These are phyloP conservation scores for Trichogramma dendrolimi DNA, from an alignment of 2,888 invertebrate species.

Conservation along the genomic window DNA sequence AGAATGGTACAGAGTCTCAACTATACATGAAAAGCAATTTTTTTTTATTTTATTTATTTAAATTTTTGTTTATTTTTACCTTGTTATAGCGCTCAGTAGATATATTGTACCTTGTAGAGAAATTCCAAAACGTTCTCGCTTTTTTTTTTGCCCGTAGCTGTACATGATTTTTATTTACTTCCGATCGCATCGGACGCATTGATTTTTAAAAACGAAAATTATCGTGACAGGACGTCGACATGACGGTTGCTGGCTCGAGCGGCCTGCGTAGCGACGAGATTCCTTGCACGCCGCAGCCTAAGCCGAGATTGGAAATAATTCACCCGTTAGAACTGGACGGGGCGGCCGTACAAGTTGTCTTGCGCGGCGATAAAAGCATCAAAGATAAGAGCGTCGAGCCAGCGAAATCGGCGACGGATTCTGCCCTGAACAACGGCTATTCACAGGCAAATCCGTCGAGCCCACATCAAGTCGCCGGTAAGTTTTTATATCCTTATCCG, in stretches of 20 bases:
- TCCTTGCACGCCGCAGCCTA: slow-evolving; percentile 61
- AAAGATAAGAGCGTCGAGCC: slow-evolving; percentile 41
- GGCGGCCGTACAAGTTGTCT: slow-evolving; percentile 69
- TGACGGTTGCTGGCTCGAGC: slow-evolving; percentile 48
- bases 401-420: slow-evolving; percentile 26
- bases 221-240: slow-evolving; percentile 56
- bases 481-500: slow-evolving; percentile 20
- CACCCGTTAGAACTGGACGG: slow-evolving; percentile 84
- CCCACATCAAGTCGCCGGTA: slow-evolving; percentile 37
- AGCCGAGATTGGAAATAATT: slow-evolving; percentile 78
- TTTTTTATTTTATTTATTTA: not conserved
- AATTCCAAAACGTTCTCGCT: no score
- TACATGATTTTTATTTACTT: no score
- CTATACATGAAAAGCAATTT: no score
- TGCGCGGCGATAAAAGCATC: slow-evolving; percentile 55
- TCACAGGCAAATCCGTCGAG: slow-evolving; percentile 7
- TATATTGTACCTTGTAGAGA: no score
- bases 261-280: slow-evolving; percentile 57
- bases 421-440: not conserved
- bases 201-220: no score
- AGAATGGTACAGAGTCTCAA: no score
- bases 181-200: no score
- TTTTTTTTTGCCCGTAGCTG: no score
- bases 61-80: not conserved
- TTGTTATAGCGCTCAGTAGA: not conserved